Percentiles rank a stretch among this genome's conserved stretches.
Evolutionary conservation across 2,888 invertebrate species (phyloP).

Genomic region (Pachliopta kotzebuea): DNA sequence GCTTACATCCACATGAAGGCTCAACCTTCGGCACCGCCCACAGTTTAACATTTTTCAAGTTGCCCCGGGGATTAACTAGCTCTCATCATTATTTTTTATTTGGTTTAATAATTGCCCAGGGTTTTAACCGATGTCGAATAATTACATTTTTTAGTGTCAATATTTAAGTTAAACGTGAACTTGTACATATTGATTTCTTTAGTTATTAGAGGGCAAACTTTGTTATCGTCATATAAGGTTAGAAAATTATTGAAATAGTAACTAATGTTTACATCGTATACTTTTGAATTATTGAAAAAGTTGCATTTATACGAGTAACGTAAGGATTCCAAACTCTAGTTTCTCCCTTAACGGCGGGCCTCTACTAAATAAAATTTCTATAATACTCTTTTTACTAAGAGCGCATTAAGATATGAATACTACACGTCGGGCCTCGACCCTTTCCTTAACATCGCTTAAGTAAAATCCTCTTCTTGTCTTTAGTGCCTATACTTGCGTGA

Average conservation of each 20-base stretch:
- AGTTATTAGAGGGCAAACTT: not conserved
- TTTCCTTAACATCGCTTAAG: slow-evolving; percentile 31
- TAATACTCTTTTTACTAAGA: slow-evolving; percentile 41
- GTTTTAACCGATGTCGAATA: slow-evolving; percentile 35
- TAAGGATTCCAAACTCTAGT: slow-evolving; percentile 46
- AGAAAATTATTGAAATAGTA: not conserved
- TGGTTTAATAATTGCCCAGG: slow-evolving; percentile 60
- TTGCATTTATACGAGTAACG: slow-evolving; percentile 47
- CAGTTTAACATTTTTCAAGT: slow-evolving; percentile 76
- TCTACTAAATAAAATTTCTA: slow-evolving; percentile 52
- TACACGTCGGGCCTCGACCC: slow-evolving; percentile 34
- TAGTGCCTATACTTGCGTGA: slow-evolving; percentile 21
- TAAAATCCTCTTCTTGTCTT: slow-evolving; percentile 28
- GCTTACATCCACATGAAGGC: slow-evolving; percentile 52
- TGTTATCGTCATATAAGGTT: too few species aligned
- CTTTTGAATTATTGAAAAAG: slow-evolving; percentile 61
- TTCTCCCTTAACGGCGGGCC: slow-evolving; percentile 35
- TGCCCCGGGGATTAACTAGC: slow-evolving; percentile 69
- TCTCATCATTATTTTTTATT: slow-evolving; percentile 69
- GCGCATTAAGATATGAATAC: slow-evolving; percentile 46
- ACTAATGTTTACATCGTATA: not conserved
- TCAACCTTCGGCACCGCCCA: slow-evolving; percentile 66
- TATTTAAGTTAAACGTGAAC: slow-evolving; percentile 10
- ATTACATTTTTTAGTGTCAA: slow-evolving; percentile 44
- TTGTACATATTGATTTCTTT: not conserved